A percentile compares a stretch with the other conserved stretches of the same genome.
These are phyloP conservation scores for Sympetrum striolatum DNA, from an alignment of 2,888 invertebrate genomes.

Conservation along the genomic window DNA sequence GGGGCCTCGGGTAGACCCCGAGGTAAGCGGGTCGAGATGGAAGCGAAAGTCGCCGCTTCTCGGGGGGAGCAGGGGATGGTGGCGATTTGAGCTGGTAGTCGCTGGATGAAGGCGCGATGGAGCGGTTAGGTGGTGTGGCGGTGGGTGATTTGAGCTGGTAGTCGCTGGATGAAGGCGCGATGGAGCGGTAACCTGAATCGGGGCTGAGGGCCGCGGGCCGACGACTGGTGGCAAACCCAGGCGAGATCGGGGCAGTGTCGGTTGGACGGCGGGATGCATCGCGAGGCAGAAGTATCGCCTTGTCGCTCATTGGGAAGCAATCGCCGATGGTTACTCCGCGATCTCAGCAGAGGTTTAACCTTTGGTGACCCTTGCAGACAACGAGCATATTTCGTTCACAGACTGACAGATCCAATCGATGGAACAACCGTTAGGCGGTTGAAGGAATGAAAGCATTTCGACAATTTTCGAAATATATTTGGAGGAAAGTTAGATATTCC, in stretches of 20 bases:
- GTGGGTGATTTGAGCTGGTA: conserved; percentile 66
- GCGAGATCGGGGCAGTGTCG: conserved; percentile 53
- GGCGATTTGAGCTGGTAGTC: not conserved
- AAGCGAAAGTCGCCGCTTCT: conserved; percentile 8
- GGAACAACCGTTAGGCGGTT: too few relatives aligned
- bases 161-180: conserved; percentile 69
- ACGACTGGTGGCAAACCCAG: conserved; percentile 44
- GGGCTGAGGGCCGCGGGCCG: conserved; percentile 57
- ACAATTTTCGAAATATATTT: too few relatives aligned
- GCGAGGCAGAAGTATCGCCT: conserved; percentile 17
- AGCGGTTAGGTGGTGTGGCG: conserved; percentile 46
- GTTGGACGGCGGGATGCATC: conserved; percentile 50
- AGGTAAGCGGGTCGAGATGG: conserved; percentile 46
- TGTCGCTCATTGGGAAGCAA: conserved; percentile 53
- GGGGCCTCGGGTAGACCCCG: too few relatives aligned
- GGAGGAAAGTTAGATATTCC: too few relatives aligned
- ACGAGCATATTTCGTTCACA: too few relatives aligned
- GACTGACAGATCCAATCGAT: too few relatives aligned
- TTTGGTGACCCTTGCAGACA: conserved; percentile 49
- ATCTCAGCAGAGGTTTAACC: conserved; percentile 58
- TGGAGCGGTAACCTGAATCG: conserved; percentile 63
- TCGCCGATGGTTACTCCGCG: conserved; percentile 58
- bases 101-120: conserved; percentile 4
- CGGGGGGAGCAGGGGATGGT: not conserved
- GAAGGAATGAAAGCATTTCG: too few relatives aligned